These are phyloP conservation scores for Temnothorax ravouxi DNA, from an alignment of 2,888 invertebrate genomes.

Conservation along the genomic window DNA sequence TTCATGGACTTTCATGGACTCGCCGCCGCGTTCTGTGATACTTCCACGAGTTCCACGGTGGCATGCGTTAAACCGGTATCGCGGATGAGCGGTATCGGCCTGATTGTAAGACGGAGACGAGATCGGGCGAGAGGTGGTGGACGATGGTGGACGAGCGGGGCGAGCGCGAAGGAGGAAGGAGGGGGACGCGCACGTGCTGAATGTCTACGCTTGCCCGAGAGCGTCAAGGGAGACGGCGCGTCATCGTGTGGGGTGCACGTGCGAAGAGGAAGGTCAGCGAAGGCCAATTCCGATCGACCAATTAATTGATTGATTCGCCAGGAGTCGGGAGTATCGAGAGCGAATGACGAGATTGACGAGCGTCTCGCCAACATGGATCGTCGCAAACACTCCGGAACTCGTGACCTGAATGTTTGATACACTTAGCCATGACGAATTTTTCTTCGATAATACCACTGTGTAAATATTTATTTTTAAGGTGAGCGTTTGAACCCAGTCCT, in stretches of 20 bases:
- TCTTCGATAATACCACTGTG: background rate
- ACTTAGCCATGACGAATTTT: background rate
- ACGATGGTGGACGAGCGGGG: background rate
- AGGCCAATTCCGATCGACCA: background rate
- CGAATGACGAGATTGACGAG: background rate
- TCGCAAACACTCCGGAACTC: background rate
- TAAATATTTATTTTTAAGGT: background rate
- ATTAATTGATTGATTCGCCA: background rate
- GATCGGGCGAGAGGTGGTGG: background rate
- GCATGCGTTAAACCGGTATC: slow-evolving; percentile 34
- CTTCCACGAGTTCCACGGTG: slow-evolving; percentile 38
- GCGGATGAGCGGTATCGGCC: slow-evolving; percentile 5
- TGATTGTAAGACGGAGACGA: background rate
- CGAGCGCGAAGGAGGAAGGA: background rate
- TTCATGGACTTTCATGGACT: background rate
- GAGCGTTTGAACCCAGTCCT: background rate
- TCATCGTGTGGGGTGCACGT: background rate
- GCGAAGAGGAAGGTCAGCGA: background rate
- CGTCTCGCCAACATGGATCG: background rate
- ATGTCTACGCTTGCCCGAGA: background rate
- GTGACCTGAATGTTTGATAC: background rate
- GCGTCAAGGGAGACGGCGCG: background rate
- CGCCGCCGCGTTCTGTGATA: slow-evolving; percentile 5
- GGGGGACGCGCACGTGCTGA: slow-evolving; percentile 32
- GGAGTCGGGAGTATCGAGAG: background rate